Conservation (phyloP, 2,797 vertebrate species). For the Eulemur mongoz region DNA sequence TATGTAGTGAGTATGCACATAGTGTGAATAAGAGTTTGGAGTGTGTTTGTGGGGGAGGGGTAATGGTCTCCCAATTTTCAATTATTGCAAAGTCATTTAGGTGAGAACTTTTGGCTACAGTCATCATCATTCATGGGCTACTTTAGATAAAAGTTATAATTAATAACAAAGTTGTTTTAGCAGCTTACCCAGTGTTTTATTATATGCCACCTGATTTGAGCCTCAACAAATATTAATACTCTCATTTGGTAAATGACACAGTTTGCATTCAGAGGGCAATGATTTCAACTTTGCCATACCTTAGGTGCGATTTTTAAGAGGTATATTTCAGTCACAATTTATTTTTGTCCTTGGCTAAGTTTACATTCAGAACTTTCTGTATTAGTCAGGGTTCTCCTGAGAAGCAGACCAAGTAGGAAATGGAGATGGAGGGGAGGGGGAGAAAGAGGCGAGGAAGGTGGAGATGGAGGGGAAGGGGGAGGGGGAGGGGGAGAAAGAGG, state of each 20-base stretch:
- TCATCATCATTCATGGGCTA: background rate
- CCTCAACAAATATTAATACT: background rate
- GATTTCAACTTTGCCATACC: background rate
- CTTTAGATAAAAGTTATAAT: constrained; percentile 40
- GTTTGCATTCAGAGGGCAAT: background rate
- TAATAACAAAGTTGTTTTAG: background rate
- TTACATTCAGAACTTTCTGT: constrained; percentile 18
- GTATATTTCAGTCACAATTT: background rate
- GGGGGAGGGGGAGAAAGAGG: too few species aligned
- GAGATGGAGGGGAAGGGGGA: too few species aligned
- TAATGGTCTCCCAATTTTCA: background rate
- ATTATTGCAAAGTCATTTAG: background rate
- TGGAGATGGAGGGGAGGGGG: background rate
- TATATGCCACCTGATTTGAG: constrained; percentile 1
- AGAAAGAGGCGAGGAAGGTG: background rate
- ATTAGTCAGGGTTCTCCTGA: background rate
- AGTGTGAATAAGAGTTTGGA: background rate
- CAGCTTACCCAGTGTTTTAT: constrained; percentile 20
- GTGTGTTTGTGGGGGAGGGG: background rate
- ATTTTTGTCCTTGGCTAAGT: constrained; percentile 17
- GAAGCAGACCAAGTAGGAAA: background rate
- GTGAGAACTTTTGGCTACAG: background rate
- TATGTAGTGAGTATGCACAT: background rate
- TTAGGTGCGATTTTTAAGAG: background rate
- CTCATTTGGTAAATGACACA: background rate